Conservation (phyloP, 2,797 vertebrate genomes). For the Microcaecilia unicolor region DNA sequence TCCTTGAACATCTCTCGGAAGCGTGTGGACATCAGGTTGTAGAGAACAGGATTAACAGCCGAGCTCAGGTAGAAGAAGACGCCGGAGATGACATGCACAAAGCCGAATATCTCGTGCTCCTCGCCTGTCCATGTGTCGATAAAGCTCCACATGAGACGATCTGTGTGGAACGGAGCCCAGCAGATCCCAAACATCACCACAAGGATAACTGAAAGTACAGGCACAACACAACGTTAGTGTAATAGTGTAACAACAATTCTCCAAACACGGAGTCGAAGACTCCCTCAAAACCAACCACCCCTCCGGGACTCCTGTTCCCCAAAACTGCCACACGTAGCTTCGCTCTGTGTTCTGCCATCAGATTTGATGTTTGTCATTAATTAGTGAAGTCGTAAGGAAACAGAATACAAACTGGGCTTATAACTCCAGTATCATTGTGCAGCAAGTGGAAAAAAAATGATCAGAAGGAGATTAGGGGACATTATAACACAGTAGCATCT, state of each 20-base stretch:
- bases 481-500: no score
- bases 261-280: not conserved
- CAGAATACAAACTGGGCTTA: no score
- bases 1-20: conserved; percentile 89
- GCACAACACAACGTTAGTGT: not conserved
- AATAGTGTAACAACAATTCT: no score
- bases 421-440: no score
- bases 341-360: no score
- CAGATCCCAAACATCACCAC: conserved; percentile 88
- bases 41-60: conserved; percentile 80
- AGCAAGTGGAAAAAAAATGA: no score
- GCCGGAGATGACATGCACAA: conserved; percentile 75
- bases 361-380: not conserved
- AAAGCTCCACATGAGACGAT: conserved; percentile 89
- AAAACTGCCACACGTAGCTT: no score
- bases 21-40: conserved; percentile 89
- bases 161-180: conserved; percentile 89
- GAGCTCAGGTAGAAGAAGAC: conserved; percentile 91
- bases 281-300: not conserved
- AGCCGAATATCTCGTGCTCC: conserved; percentile 64
- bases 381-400: not conserved
- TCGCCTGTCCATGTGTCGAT: conserved; percentile 59
- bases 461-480: no score
- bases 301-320: no score
- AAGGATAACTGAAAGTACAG: conserved; percentile 61